Conservation (phyloP, 2,797 vertebrate genomes). For the Chaenodraco wilsoni region DNA sequence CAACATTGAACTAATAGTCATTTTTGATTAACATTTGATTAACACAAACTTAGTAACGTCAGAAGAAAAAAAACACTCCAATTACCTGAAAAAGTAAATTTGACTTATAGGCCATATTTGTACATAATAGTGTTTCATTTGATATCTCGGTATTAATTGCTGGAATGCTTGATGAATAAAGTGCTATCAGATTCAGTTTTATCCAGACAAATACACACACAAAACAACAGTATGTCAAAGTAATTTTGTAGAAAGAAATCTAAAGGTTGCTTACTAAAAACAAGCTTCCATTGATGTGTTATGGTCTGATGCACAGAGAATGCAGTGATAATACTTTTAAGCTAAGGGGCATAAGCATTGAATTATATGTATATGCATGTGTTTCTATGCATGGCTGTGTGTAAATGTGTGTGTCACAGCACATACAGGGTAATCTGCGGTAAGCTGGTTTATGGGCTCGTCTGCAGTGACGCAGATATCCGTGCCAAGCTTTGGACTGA, state of each 20-base stretch:
- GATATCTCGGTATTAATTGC: background rate
- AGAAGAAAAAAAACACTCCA: slow-evolving; percentile 32
- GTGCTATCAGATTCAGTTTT: background rate
- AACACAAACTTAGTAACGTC: background rate
- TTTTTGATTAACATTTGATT: background rate
- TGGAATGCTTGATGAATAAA: background rate
- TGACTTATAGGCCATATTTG: background rate
- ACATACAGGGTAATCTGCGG: slow-evolving; percentile 80
- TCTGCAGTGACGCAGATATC: slow-evolving; percentile 81
- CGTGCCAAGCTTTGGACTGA: slow-evolving; percentile 70
- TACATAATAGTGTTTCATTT: slow-evolving; percentile 6
- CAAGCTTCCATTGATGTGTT: background rate
- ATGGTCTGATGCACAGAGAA: background rate
- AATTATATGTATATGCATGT: background rate
- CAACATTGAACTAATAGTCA: background rate
- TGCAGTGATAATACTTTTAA: background rate
- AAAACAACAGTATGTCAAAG: background rate
- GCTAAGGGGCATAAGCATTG: background rate
- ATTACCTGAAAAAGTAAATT: background rate
- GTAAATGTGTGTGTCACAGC: slow-evolving; percentile 58
- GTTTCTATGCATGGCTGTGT: slow-evolving; percentile 13
- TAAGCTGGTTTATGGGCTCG: slow-evolving; percentile 87
- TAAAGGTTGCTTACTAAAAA: background rate
- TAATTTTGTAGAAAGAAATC: too few relatives aligned
- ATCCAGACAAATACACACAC: background rate